Conservation (phyloP, 1,140 invertebrate species). For the Protaetia brevitarsis region DNA sequence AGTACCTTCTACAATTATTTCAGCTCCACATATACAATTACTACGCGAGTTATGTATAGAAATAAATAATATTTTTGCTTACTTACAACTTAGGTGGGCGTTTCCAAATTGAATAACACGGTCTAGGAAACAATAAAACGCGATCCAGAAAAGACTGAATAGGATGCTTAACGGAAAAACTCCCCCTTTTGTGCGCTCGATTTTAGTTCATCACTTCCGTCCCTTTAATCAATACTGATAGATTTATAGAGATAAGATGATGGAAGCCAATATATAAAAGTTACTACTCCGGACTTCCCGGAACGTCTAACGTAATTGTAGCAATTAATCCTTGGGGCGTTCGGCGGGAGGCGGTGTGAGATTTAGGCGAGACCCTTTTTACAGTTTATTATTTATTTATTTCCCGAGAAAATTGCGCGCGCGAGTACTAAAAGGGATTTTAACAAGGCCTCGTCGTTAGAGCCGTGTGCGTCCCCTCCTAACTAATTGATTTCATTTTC, state of each 20-base stretch:
- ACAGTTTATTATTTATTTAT: constrained; percentile 3
- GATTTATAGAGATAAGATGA: constrained; percentile 9
- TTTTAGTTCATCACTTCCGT: neutral
- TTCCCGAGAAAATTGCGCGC: neutral
- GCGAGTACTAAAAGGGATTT: neutral
- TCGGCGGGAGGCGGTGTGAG: neutral
- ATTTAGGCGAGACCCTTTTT: neutral
- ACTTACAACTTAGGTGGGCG: no score
- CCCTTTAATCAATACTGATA: constrained; percentile 1
- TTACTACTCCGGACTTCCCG: neutral
- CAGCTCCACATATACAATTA: no score
- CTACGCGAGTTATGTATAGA: no score
- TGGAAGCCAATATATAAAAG: neutral
- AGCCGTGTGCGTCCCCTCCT: neutral
- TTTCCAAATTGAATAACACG: no score
- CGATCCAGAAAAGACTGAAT: no score
- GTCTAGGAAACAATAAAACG: no score
- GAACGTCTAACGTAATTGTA: neutral
- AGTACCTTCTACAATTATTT: no score
- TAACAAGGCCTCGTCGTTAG: neutral
- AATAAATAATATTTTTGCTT: no score
- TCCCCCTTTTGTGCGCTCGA: no score
- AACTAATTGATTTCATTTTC: constrained; percentile 4
- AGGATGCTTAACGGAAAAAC: no score
- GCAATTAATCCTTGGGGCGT: neutral